A percentile compares a stretch with the other conserved stretches of the same genome.
These are phyloP conservation scores for Hypsibius dujardini DNA, from an alignment of 1,140 invertebrate genomes.

Conservation along the genomic window DNA sequence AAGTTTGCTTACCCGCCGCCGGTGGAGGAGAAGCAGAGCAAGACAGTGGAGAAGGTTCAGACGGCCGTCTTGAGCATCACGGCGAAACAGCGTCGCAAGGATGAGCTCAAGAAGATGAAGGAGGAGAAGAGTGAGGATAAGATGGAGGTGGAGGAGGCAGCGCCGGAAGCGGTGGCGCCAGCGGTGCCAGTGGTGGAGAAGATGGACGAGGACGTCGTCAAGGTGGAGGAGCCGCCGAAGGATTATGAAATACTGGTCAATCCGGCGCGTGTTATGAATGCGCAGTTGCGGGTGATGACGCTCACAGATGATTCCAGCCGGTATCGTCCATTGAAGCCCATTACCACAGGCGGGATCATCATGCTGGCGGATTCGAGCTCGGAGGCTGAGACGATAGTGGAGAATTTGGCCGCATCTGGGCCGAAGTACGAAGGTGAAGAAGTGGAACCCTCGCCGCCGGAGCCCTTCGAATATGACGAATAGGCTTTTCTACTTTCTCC, in stretches of 20 bases:
- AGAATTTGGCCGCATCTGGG: constrained; percentile 76
- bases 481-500: not conserved
- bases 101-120: constrained; percentile 47
- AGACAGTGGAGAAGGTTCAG: constrained; percentile 70
- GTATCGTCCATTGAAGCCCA: constrained; percentile 60
- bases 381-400: constrained; percentile 63
- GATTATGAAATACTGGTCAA: constrained; percentile 72
- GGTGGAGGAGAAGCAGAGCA: constrained; percentile 91
- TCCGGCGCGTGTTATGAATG: constrained; percentile 76
- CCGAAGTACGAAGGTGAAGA: constrained; percentile 73
- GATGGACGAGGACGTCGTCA: constrained; percentile 29
- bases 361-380: constrained; percentile 59
- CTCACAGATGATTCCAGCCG: constrained; percentile 57
- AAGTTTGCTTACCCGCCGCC: constrained; percentile 88
- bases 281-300: constrained; percentile 57
- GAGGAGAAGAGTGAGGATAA: constrained; percentile 40
- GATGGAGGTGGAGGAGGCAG: constrained; percentile 44
- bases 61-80: constrained; percentile 94
- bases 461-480: constrained; percentile 88
- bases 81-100: constrained; percentile 43
- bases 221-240: constrained; percentile 49
- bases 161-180: constrained; percentile 45
- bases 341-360: constrained; percentile 82
- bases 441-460: constrained; percentile 85
- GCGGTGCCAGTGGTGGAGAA: constrained; percentile 23